Percentiles rank a stretch among this genome's conserved stretches.
phyloP scores from a whole-genome alignment of 2,113 vertebrate species.

The Mirounga angustirostris region DNA sequence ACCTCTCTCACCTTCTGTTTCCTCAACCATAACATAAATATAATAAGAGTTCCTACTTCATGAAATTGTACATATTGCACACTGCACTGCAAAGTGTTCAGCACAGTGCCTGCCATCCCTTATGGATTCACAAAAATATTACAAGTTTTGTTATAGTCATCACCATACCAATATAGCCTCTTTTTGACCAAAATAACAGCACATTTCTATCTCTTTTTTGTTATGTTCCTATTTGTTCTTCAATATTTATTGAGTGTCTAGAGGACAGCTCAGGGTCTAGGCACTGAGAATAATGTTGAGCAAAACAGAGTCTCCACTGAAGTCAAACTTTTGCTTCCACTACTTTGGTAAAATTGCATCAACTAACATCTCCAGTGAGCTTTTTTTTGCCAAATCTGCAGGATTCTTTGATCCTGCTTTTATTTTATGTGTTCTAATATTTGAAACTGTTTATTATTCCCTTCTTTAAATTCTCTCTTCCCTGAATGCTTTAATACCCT shows the following conservation, averaged over 20 bases:
- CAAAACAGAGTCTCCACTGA: neutral
- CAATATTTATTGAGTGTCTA: neutral
- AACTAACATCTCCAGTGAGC: neutral
- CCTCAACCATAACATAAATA: neutral
- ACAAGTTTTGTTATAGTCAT: neutral
- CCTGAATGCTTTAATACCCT: neutral
- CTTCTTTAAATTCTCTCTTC: slow-evolving; percentile 3
- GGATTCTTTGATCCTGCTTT: neutral
- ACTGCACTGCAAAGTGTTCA: neutral
- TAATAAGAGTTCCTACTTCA: neutral
- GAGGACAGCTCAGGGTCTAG: neutral
- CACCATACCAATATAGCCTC: neutral
- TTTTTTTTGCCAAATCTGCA: neutral
- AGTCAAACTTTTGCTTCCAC: neutral
- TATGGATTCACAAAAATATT: neutral
- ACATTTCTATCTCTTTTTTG: neutral
- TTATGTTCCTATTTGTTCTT: neutral
- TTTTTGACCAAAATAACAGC: neutral
- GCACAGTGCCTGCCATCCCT: neutral
- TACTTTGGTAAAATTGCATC: slow-evolving; percentile 24
- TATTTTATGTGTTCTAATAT: neutral
- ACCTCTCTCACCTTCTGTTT: neutral
- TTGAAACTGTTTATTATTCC: neutral
- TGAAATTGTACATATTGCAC: neutral
- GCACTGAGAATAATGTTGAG: neutral